phyloP scores from a whole-genome alignment of 2,888 invertebrate genomes.

The Macrophya alboannulata region DNA sequence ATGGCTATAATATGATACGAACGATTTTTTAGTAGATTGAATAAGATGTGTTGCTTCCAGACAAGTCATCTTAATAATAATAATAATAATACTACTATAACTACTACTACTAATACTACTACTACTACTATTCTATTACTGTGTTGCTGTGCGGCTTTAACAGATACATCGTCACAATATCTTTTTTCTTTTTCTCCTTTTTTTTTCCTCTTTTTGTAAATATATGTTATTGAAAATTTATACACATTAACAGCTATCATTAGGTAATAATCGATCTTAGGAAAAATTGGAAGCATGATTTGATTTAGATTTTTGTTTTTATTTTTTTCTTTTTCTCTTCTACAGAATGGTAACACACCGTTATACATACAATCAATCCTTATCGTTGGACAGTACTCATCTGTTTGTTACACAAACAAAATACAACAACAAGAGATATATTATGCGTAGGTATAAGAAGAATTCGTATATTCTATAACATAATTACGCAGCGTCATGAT shows the following conservation, averaged over 20 bases:
- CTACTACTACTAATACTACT: neutral
- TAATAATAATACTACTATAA: constrained; percentile 1
- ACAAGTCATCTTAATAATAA: neutral
- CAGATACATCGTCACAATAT: too few species aligned
- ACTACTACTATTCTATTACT: neutral
- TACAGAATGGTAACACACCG: neutral
- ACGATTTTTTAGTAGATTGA: neutral
- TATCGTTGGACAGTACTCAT: constrained; percentile 5
- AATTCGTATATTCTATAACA: neutral
- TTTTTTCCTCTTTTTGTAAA: neutral
- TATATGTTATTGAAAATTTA: neutral
- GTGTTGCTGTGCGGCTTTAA: constrained; percentile 1
- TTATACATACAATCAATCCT: neutral
- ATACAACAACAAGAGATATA: constrained; percentile 28
- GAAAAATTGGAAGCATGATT: constrained; percentile 10
- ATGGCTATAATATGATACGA: neutral
- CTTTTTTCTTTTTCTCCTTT: neutral
- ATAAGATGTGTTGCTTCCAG: constrained; percentile 25
- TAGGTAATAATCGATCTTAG: neutral
- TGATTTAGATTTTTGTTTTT: neutral
- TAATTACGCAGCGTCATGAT: neutral
- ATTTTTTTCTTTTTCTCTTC: neutral
- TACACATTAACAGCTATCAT: neutral
- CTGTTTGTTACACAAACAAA: constrained; percentile 15
- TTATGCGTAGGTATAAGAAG: constrained; percentile 8